Percentiles rank a stretch among this genome's conserved stretches.
These are phyloP conservation scores for Actinia equina DNA, from an alignment of 64 coral and sea anemone species.

Conservation along the genomic window DNA sequence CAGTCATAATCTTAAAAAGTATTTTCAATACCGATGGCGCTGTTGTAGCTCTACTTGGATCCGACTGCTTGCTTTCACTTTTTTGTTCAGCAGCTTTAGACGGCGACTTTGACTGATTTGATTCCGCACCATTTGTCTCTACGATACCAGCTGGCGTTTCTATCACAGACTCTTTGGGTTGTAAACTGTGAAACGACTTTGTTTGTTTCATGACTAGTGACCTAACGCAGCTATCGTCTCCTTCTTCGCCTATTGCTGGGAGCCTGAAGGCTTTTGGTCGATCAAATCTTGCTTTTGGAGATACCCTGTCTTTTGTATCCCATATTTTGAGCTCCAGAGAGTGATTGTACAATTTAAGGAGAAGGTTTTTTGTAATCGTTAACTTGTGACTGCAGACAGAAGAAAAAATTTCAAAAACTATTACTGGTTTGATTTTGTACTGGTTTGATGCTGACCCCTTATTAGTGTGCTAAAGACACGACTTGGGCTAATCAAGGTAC, in stretches of 20 bases:
- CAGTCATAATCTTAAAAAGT: neutral
- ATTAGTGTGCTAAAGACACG: too few species aligned
- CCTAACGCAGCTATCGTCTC: slow-evolving; percentile 48
- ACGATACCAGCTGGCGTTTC: neutral
- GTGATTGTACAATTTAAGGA: slow-evolving; percentile 72
- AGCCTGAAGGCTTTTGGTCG: slow-evolving; percentile 82
- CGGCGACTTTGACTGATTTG: slow-evolving; percentile 43
- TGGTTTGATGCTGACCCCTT: too few species aligned
- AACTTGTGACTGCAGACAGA: slow-evolving; percentile 50
- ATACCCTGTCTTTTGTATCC: slow-evolving; percentile 97
- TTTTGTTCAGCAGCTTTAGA: slow-evolving; percentile 8
- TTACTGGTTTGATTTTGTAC: too few species aligned
- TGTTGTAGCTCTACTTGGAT: slow-evolving; percentile 69
- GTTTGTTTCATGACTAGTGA: slow-evolving; percentile 70
- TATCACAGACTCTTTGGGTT: slow-evolving; percentile 52
- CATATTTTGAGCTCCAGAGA: slow-evolving; percentile 77
- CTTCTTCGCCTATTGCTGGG: slow-evolving; percentile 60
- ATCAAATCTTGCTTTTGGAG: slow-evolving; percentile 93
- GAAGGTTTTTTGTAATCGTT: slow-evolving; percentile 69
- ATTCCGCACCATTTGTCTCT: neutral
- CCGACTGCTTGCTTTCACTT: neutral
- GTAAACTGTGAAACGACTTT: slow-evolving; percentile 41
- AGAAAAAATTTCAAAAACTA: neutral
- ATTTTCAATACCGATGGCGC: slow-evolving; percentile 79
- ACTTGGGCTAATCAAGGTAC: too few species aligned